Percentiles rank a stretch among this genome's conserved stretches.
Evolutionary conservation across 2,797 vertebrate genomes (phyloP).

Genomic region (Hipposideros larvatus): DNA sequence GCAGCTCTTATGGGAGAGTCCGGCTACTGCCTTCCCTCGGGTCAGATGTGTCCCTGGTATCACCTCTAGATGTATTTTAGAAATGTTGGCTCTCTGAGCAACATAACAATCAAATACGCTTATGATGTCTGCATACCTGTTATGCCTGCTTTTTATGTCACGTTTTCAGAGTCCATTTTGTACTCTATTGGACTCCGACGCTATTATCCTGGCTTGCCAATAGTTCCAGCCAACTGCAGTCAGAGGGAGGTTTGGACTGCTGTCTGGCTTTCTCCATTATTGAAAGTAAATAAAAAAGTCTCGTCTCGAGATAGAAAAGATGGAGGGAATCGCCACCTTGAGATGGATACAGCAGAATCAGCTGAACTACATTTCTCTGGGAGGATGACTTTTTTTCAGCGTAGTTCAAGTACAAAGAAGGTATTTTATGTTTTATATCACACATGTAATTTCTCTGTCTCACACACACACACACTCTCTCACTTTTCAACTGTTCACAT

Average conservation of each 20-base stretch:
- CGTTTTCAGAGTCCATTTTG: not conserved
- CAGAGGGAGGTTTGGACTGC: not conserved
- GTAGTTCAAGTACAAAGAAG: not conserved
- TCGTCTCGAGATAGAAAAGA: not conserved
- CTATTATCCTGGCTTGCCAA: not conserved
- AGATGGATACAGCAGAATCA: not conserved
- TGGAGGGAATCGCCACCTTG: not conserved
- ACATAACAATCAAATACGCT: not conserved
- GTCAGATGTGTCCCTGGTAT: not conserved
- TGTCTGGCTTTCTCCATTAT: not conserved
- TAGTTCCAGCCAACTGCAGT: not conserved
- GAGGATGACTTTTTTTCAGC: not conserved
- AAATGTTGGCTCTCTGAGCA: not conserved
- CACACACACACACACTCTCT: not conserved
- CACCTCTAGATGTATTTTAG: not conserved
- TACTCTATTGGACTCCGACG: accelerated
- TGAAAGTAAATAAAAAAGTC: not conserved
- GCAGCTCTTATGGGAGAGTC: accelerated
- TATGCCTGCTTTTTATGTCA: not conserved
- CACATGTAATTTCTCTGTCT: not conserved
- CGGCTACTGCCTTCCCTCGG: not conserved
- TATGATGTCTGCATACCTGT: not conserved
- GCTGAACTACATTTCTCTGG: not conserved
- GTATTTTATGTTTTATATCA: not conserved
- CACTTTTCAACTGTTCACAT: not conserved